A percentile compares a stretch with the other conserved stretches of the same genome.
Evolutionary conservation across 2,113 vertebrate genomes (phyloP).

Genomic region (Piaya cayana): DNA sequence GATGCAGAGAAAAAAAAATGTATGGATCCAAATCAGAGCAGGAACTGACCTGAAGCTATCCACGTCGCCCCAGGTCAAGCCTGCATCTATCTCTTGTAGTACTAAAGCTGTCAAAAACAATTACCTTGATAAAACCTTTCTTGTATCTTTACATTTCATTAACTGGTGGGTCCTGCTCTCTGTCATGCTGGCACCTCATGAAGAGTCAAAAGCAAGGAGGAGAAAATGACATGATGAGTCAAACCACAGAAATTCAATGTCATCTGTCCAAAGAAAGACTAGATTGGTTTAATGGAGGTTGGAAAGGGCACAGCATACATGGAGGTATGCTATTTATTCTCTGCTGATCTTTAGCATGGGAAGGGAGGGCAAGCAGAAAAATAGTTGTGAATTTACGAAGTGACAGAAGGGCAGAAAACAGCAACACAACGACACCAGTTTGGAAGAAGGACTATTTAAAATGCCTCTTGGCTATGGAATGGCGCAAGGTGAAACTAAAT

Average conservation of each 20-base stretch:
- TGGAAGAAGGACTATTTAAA: neutral
- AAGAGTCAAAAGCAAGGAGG: neutral
- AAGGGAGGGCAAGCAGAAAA: neutral
- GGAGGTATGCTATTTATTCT: neutral
- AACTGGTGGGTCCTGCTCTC: neutral
- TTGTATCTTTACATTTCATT: neutral
- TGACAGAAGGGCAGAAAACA: neutral
- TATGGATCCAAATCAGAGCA: neutral
- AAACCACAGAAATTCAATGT: slow-evolving; percentile 13
- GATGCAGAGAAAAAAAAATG: neutral
- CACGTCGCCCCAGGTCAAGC: accelerated
- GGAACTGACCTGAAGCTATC: neutral
- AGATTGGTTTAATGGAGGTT: neutral
- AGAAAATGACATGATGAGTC: neutral
- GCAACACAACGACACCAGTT: neutral
- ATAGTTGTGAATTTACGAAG: neutral
- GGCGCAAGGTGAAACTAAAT: neutral
- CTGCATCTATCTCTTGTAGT: neutral
- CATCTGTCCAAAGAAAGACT: neutral
- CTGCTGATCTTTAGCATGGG: neutral
- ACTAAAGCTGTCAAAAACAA: neutral
- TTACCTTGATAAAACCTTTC: neutral
- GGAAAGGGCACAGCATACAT: neutral
- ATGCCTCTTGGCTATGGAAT: neutral
- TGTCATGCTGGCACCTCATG: neutral